Percentiles rank a stretch among this genome's conserved stretches.
Conservation (phyloP, 2,888 invertebrate genomes). For the Noctua comes region DNA sequence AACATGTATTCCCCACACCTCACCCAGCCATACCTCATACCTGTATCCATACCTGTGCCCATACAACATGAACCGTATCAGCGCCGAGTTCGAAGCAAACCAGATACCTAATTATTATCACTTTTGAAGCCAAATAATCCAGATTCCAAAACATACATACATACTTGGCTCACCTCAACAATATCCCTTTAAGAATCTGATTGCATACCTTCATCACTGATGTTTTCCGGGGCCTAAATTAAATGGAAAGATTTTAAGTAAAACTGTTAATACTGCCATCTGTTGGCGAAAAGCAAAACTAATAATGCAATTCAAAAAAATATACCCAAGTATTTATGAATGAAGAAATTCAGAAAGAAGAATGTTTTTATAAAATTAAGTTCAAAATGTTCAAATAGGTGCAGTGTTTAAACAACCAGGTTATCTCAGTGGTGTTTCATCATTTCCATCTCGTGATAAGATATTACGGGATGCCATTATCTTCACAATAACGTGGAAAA, state of each 20-base stretch:
- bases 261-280: conserved; percentile 30
- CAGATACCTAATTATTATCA: conserved; percentile 65
- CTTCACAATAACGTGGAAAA: conserved; percentile 38
- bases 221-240: conserved; percentile 74
- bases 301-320: background rate
- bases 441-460: conserved; percentile 43
- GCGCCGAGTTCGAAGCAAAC: conserved; percentile 63
- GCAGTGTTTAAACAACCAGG: background rate
- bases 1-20: background rate
- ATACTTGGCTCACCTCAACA: conserved; percentile 80
- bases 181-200: conserved; percentile 77
- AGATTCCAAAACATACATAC: conserved; percentile 6
- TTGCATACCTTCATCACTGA: conserved; percentile 79
- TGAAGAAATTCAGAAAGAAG: background rate
- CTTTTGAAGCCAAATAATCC: conserved; percentile 26
- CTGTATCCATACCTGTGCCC: background rate
- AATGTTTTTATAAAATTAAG: background rate
- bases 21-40: background rate
- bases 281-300: conserved; percentile 11
- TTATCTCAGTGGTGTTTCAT: conserved; percentile 40
- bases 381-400: background rate
- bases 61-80: conserved; percentile 13
- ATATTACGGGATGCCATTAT: conserved; percentile 35
- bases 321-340: no score
- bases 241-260: conserved; percentile 34